These are phyloP conservation scores for Macquaria australasica DNA, from an alignment of 2,113 vertebrate genomes.

Conservation along the genomic window DNA sequence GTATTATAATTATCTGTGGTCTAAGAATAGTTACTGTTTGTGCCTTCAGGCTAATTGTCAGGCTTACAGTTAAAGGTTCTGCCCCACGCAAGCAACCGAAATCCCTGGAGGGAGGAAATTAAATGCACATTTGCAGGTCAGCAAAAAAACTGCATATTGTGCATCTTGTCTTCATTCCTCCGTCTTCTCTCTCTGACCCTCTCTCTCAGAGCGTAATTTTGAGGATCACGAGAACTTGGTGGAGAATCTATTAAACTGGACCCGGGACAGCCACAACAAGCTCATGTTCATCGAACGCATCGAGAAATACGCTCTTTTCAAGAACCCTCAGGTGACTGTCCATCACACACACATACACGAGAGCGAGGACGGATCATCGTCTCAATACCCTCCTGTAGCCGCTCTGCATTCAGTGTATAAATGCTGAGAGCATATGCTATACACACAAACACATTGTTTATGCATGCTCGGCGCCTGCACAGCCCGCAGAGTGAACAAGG, in stretches of 20 bases:
- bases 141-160: conserved; percentile 26
- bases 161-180: background rate
- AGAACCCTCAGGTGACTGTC: conserved; percentile 93
- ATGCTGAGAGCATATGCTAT: background rate
- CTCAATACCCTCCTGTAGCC: background rate
- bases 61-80: conserved; percentile 3
- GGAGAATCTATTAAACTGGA: conserved; percentile 99
- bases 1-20: background rate
- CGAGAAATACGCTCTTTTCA: conserved; percentile 98
- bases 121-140: conserved; percentile 28
- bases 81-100: conserved; percentile 8
- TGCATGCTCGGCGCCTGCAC: conserved; percentile 50
- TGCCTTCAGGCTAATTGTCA: background rate
- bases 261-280: conserved; percentile 98
- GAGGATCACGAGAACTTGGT: conserved; percentile 99
- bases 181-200: conserved; percentile 1
- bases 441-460: conserved; percentile 55
- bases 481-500: conserved; percentile 19
- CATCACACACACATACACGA: background rate
- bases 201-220: conserved; percentile 93
- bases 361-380: background rate
- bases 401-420: background rate
- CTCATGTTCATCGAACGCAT: conserved; percentile 98
- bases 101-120: conserved; percentile 17
- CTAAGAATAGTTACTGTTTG: background rate